Percentiles rank a stretch among this genome's conserved stretches.
Evolutionary conservation across 2,113 vertebrate species (phyloP).

Genomic region (Lepus timidus): DNA sequence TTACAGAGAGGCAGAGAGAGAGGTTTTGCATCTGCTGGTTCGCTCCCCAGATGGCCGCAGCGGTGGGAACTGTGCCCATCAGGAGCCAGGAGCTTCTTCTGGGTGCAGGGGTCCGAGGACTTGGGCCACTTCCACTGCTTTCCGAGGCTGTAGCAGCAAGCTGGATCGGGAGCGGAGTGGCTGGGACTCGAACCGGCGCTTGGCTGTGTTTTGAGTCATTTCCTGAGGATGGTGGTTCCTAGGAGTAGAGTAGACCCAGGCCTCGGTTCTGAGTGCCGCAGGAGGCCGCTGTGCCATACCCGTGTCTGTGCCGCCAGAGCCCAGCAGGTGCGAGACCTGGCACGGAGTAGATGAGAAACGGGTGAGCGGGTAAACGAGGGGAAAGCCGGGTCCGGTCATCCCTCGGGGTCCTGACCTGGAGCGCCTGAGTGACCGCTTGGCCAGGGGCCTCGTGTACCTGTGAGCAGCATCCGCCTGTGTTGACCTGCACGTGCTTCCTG

Average conservation of each 20-base stretch:
- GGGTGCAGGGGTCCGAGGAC: too few relatives aligned
- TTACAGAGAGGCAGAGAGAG: too few relatives aligned
- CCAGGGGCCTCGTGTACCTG: not conserved
- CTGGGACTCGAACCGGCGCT: too few relatives aligned
- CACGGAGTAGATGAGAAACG: not conserved
- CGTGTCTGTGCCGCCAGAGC: not conserved
- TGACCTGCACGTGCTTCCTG: not conserved
- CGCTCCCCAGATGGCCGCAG: too few relatives aligned
- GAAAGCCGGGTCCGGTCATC: fast-evolving
- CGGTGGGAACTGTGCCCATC: too few relatives aligned
- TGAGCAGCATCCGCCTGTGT: not conserved
- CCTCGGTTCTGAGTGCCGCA: not conserved
- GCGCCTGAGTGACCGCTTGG: not conserved
- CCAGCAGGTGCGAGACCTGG: not conserved
- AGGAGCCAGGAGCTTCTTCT: too few relatives aligned
- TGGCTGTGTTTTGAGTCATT: not conserved
- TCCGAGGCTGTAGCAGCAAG: too few relatives aligned
- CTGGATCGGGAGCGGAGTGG: too few relatives aligned
- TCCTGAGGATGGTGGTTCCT: slow-evolving; percentile 34
- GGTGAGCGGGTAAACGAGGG: not conserved
- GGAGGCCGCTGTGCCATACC: fast-evolving
- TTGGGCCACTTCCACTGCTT: too few relatives aligned
- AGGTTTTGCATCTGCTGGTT: too few relatives aligned
- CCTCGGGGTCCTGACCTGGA: fast-evolving
- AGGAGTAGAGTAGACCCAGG: not conserved